Percentiles rank a stretch among this genome's conserved stretches.
These are phyloP conservation scores for Drosophila aff. DNA, from an alignment of 1,140 invertebrate species.

Conservation along the genomic window DNA sequence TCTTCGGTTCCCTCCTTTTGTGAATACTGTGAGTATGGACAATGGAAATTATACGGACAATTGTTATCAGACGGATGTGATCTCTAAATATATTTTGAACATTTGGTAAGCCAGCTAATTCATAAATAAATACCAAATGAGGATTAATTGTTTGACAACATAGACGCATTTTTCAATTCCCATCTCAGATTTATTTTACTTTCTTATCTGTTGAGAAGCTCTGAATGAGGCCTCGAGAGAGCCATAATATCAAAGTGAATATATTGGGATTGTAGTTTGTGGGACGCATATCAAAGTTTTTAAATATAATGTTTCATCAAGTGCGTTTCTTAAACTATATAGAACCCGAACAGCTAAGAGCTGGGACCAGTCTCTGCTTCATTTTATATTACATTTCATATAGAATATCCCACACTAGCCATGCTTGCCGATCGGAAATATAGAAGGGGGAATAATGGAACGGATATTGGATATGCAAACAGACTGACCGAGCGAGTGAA, in stretches of 20 bases:
- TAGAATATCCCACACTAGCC: background rate
- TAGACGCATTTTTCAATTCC: too few relatives aligned
- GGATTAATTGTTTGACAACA: too few relatives aligned
- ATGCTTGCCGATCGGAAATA: slow-evolving; percentile 13
- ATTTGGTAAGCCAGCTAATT: background rate
- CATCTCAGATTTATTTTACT: background rate
- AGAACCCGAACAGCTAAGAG: background rate
- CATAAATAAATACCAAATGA: too few relatives aligned
- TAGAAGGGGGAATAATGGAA: too few relatives aligned
- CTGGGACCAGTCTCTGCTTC: background rate
- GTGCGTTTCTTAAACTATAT: slow-evolving; percentile 6
- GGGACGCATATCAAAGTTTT: background rate
- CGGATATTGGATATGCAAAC: background rate
- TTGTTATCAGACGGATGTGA: background rate
- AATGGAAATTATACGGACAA: background rate
- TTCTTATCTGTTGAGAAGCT: background rate
- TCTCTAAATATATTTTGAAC: background rate
- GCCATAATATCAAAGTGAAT: background rate
- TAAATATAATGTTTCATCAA: background rate
- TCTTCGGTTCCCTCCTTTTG: too few relatives aligned
- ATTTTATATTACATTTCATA: background rate
- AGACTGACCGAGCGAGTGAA: background rate
- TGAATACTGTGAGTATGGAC: background rate
- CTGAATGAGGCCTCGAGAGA: background rate
- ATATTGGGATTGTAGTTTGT: background rate